Percentiles rank a stretch among this genome's conserved stretches.
phyloP scores from a whole-genome alignment of 2,797 vertebrate genomes.

The Ambastaia sidthimunki region DNA sequence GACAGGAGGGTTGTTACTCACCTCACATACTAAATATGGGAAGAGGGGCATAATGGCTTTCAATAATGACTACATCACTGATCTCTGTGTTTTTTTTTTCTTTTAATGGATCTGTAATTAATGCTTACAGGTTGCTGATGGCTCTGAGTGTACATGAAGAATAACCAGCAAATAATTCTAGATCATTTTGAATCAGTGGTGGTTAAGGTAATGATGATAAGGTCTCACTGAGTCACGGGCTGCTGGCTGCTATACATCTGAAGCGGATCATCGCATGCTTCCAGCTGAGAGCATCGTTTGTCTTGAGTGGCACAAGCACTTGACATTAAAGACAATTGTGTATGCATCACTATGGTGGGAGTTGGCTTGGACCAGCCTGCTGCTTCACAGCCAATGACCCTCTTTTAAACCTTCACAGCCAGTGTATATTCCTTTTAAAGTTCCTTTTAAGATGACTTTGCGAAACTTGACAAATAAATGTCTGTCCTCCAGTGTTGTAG shows the following conservation, averaged over 20 bases:
- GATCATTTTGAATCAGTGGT: conserved; percentile 49
- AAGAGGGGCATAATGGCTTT: conserved; percentile 61
- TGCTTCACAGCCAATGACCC: conserved; percentile 57
- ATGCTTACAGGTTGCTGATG: conserved; percentile 67
- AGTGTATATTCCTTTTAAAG: conserved; percentile 58
- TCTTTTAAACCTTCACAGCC: conserved; percentile 50
- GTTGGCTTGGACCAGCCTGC: conserved; percentile 60
- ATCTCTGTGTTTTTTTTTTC: conserved; percentile 64
- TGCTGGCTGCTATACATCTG: conserved; percentile 50
- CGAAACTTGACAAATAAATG: conserved; percentile 40
- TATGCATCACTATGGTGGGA: conserved; percentile 60
- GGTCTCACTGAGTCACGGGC: conserved; percentile 61
- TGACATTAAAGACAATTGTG: conserved; percentile 66
- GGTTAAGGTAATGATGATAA: conserved; percentile 63
- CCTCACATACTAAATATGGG: conserved; percentile 60
- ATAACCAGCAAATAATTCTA: conserved; percentile 35
- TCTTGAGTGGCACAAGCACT: conserved; percentile 69
- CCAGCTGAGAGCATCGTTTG: conserved; percentile 65
- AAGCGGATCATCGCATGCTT: conserved; percentile 56
- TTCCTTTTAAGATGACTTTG: conserved; percentile 59
- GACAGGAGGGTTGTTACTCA: conserved; percentile 61
- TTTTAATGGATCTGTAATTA: conserved; percentile 76
- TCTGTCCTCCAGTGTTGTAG: conserved; percentile 25
- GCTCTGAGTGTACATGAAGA: conserved; percentile 14
- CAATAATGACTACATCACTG: conserved; percentile 68